Evolutionary conservation across 2,888 invertebrate species (phyloP), one percentile per base, ranked within the genome.

Genomic region (Zygothrica quintamaculata): DNA sequence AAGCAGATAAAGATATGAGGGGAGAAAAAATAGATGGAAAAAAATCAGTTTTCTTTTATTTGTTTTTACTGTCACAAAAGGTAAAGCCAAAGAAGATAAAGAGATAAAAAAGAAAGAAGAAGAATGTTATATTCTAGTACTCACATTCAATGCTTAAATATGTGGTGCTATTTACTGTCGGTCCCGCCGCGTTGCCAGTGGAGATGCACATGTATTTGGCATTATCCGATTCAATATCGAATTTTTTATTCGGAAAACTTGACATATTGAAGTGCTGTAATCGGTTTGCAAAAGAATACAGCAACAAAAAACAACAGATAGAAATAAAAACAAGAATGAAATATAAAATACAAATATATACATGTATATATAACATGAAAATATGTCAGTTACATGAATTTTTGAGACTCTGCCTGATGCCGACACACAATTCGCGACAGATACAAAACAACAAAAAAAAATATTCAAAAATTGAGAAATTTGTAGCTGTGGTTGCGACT

Each of bases 141-240:
- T 94, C 90, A 98, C 98, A 98, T 92, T 98, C 97, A 15, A 97
- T 96, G 64, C 95, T 95, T 85, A 98, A 96, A 87, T 95, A 94
- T 34, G 97, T 96, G 55, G 94, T 95, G 89, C 96, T 96, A 81
- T 94, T 94, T 66, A 97, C 97, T 1, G 96, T 95, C 0, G 94
- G 92, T 0, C 97, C 97, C 43, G 96, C 95, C 3, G 93, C 93
- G 90, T 96, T 97, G 37, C 93, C 92, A 3, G 94, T 95, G 62
- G 96, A 96, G 71, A 94, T 93, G 91, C 97, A 97, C 18, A 96
- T 96, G 91, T 97, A 97, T 89, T 95, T 94, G 46, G 95, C 95
- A 74, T 95, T 95, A 91, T 96, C 96, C 5, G 93, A 93, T 46
- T 94, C 92, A 53, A 96, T 94, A 87, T 96, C 95, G 76, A 97